Conservation (phyloP, 1,140 invertebrate genomes). For the Tribolium madens region DNA sequence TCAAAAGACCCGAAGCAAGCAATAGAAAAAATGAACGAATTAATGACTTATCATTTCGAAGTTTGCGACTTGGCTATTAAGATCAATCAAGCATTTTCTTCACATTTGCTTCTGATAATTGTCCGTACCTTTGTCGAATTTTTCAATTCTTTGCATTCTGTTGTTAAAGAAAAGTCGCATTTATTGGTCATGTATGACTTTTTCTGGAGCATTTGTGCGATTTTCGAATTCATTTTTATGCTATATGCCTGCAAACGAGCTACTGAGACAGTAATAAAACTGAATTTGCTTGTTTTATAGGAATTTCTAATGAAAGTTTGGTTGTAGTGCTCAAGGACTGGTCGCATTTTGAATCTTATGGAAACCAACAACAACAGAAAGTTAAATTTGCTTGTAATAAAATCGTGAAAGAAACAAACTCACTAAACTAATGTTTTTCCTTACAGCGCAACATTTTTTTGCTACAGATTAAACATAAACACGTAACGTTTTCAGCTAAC, state of each 20-base stretch:
- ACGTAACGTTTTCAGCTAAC: conserved; percentile 27
- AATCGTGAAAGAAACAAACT: not conserved
- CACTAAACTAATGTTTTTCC: not conserved
- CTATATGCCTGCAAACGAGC: not conserved
- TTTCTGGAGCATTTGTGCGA: conserved; percentile 31
- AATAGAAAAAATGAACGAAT: conserved; percentile 33
- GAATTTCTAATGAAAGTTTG: not conserved
- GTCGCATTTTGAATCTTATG: not conserved
- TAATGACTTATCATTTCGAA: conserved; percentile 30
- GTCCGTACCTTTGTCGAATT: conserved; percentile 33
- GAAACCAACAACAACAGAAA: not conserved
- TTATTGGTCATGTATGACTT: conserved; percentile 28
- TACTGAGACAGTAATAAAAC: not conserved
- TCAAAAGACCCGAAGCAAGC: conserved; percentile 15
- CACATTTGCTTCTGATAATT: conserved; percentile 27
- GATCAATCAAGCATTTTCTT: not conserved
- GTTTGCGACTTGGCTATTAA: conserved; percentile 15
- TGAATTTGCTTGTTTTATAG: not conserved
- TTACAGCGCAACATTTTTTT: conserved; percentile 43
- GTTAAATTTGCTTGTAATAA: not conserved
- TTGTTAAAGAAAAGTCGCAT: conserved; percentile 18
- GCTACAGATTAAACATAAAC: conserved; percentile 42
- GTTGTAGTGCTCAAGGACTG: not conserved
- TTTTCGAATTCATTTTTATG: conserved; percentile 36
- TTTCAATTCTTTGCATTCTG: conserved; percentile 18